phyloP scores from a whole-genome alignment of 1,140 invertebrate genomes.

The Sarcophaga peregrina region DNA sequence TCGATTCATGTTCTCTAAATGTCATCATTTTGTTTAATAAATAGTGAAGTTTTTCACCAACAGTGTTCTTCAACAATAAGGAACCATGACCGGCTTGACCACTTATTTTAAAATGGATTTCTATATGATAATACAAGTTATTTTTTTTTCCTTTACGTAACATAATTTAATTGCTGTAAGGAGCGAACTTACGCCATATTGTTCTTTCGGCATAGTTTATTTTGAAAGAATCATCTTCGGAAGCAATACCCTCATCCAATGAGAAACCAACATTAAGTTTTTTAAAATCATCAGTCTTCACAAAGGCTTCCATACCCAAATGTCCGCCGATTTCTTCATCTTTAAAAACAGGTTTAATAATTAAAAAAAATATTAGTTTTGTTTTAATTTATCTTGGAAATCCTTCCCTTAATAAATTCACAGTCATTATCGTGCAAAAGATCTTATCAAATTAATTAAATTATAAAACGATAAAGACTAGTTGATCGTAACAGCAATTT shows the following conservation, averaged over 20 bases:
- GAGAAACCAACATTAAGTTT: constrained; percentile 88
- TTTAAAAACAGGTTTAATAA: constrained; percentile 57
- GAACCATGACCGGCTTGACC: constrained; percentile 92
- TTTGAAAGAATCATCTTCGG: constrained; percentile 72
- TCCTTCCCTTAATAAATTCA: background rate
- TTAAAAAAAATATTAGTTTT: no score
- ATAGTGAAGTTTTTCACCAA: constrained; percentile 84
- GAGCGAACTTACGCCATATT: constrained; percentile 72
- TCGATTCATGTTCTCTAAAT: constrained; percentile 76
- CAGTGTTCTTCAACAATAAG: constrained; percentile 82
- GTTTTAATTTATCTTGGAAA: no score
- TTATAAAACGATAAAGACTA: background rate
- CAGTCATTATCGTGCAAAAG: background rate
- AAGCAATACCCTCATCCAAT: constrained; percentile 86
- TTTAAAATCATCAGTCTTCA: constrained; percentile 82
- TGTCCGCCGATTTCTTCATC: constrained; percentile 92
- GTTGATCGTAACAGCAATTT: background rate
- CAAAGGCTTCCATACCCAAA: constrained; percentile 85
- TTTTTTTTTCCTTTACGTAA: background rate
- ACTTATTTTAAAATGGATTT: constrained; percentile 58
- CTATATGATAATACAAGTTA: constrained; percentile 44
- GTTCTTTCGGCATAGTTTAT: constrained; percentile 83
- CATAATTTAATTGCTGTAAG: constrained; percentile 25
- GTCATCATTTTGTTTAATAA: constrained; percentile 85
- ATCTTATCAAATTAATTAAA: background rate